Evolutionary conservation across 2,888 invertebrate species (phyloP), one percentile per base, ranked within the genome.

Genomic region (Pristionchus fissidentatus): DNA sequence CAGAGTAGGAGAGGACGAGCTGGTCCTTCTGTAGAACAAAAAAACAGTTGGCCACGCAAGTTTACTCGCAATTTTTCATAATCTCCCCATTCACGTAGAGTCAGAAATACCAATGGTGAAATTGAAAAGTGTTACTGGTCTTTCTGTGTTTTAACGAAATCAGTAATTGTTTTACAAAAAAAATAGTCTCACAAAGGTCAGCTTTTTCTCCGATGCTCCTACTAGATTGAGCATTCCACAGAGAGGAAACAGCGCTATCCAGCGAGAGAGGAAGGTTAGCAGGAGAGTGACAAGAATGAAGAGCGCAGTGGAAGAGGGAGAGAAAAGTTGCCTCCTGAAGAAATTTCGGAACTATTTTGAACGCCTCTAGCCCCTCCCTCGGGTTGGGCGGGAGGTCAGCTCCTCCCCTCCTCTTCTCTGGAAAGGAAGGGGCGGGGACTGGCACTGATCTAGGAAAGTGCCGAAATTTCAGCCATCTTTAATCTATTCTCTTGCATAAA

Each of bases 1-100:
- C 98, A 89, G 97, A 97, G 93, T 97, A 98, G 22, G 97, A 96
- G 96, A 98, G 97, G 85, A 98, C 93, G 89, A 98, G 98, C 93
- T 91, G 91, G 79, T 92, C 95, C 38, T 90, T 88, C 83, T 78
- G 97, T 96, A 73, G 38, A 13, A n/a, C n/a, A n/a, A n/a, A n/a
- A n/a, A n/a, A n/a, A n/a, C n/a, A n/a, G n/a, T n/a, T n/a, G n/a
- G n/a, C n/a, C n/a, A n/a, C n/a, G n/a, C n/a, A n/a, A n/a, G n/a
- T n/a, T n/a, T n/a, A 26, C n/a, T 60, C n/a, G 49, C 49, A 49
- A 49, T 49, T 19, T 10, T 49, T 19, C 10, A 49, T 13, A 49
- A 19, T 49, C 49, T 19, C 49, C 49, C 19, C 49, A 19, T 49
- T 49, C 49, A 19, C 49, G 19, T 49, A 49, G 49, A 10, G 49